phyloP scores from a whole-genome alignment of 1,140 invertebrate species.

The Habropoda laboriosa region DNA sequence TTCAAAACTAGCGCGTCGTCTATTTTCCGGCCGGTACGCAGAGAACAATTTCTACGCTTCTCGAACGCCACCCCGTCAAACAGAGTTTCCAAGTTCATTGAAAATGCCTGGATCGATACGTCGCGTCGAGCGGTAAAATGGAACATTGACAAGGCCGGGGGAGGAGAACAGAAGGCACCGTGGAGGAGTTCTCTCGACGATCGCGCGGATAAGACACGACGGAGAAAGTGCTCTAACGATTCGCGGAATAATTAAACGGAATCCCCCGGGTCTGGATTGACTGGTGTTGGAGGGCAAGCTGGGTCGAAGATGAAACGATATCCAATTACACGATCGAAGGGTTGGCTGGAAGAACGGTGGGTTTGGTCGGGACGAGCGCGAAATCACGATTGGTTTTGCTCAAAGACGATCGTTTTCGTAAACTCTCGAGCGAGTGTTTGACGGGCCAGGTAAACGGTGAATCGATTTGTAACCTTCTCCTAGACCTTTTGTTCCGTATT shows the following conservation, averaged over 20 bases:
- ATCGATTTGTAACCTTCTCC: conserved; percentile 39
- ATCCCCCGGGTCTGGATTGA: background rate
- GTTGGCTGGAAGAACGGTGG: no score
- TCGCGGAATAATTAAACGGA: conserved; percentile 6
- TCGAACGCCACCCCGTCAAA: no score
- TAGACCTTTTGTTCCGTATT: conserved; percentile 13
- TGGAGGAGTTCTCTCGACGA: no score
- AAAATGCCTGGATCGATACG: no score
- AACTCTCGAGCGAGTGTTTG: background rate
- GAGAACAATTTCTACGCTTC: no score
- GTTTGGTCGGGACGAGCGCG: background rate
- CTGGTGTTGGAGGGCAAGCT: background rate
- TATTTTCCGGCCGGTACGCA: no score
- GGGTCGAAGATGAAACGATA: background rate
- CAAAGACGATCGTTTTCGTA: conserved; percentile 2
- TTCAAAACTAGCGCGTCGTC: no score
- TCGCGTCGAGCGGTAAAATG: no score
- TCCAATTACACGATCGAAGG: background rate
- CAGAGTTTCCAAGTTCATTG: no score
- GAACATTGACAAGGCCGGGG: no score
- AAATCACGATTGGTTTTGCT: background rate
- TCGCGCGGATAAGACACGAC: background rate
- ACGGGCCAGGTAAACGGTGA: background rate
- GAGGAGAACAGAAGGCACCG: no score
- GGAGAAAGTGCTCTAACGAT: background rate